Percentiles rank a stretch among this genome's conserved stretches.
These are phyloP conservation scores for Tuberolachnus salignus DNA, from an alignment of 2,888 invertebrate genomes.

Conservation along the genomic window DNA sequence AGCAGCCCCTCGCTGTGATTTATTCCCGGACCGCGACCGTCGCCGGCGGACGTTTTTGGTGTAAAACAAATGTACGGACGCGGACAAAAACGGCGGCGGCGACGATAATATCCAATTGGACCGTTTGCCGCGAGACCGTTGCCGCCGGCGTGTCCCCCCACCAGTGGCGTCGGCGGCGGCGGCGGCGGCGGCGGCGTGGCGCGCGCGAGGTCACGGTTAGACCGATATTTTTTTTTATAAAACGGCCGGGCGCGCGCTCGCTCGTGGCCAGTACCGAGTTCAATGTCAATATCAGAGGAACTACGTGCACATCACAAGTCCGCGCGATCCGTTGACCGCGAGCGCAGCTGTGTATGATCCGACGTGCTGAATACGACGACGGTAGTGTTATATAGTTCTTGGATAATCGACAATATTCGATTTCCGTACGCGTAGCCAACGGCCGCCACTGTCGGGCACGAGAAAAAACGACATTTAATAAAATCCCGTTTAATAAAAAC, in stretches of 20 bases:
- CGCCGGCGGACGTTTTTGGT: too few species aligned
- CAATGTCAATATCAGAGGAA: conserved; percentile 56
- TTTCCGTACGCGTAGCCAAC: conserved; percentile 19
- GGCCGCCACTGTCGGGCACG: too few species aligned
- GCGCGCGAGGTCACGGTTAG: conserved; percentile 42
- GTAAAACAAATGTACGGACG: too few species aligned
- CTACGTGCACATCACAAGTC: background rate
- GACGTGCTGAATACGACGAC: too few species aligned
- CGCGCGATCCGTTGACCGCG: background rate
- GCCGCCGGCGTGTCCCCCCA: background rate
- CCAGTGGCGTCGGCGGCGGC: background rate
- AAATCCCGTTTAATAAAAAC: too few species aligned
- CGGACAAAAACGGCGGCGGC: too few species aligned
- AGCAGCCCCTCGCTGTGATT: too few species aligned
- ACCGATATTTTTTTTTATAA: conserved; percentile 31
- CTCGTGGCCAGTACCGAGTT: conserved; percentile 54
- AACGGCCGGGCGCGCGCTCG: conserved; percentile 16
- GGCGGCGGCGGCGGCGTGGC: conserved; percentile 13
- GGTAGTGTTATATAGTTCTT: too few species aligned
- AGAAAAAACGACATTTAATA: too few species aligned
- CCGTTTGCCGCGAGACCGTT: background rate
- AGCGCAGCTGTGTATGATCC: too few species aligned
- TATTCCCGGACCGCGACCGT: too few species aligned
- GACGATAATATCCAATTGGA: too few species aligned
- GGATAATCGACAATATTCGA: conserved; percentile 26